A percentile compares a stretch with the other conserved stretches of the same genome.
Conservation (phyloP, 2,113 vertebrate species). For the Etheostoma spectabile region DNA sequence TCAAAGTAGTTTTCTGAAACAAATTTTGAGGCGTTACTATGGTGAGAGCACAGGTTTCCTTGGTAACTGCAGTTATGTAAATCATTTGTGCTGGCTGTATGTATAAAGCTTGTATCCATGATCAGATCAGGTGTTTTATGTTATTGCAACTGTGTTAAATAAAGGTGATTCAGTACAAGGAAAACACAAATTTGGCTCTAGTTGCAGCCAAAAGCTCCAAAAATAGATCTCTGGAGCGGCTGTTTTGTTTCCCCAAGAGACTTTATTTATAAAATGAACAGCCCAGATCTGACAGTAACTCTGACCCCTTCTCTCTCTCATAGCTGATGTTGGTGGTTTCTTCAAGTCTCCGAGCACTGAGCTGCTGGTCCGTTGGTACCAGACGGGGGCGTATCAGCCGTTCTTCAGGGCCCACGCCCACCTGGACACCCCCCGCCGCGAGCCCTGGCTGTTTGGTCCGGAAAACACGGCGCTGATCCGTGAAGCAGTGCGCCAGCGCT, state of each 20-base stretch:
- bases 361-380: slow-evolving; percentile 94
- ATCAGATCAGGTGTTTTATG: neutral
- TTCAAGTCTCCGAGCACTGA: slow-evolving; percentile 90
- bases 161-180: neutral
- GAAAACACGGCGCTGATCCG: slow-evolving; percentile 88
- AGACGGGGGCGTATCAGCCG: slow-evolving; percentile 92
- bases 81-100: neutral
- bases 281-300: neutral
- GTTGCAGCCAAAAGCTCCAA: neutral
- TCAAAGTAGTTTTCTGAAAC: neutral
- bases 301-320: slow-evolving; percentile 4
- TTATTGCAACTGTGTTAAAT: neutral
- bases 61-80: neutral
- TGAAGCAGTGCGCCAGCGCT: slow-evolving; percentile 87
- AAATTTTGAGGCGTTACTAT: slow-evolving; percentile 25
- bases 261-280: neutral
- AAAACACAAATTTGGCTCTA: neutral
- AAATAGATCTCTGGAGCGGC: fast-evolving
- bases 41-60: slow-evolving; percentile 10
- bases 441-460: slow-evolving; percentile 92
- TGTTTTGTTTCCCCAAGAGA: neutral
- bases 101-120: neutral
- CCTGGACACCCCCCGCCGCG: slow-evolving; percentile 91
- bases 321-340: slow-evolving; percentile 93
- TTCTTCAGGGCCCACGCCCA: slow-evolving; percentile 94